Evolutionary conservation across 2,888 invertebrate genomes (phyloP).

Genomic region (Cryptocheilus praepositus): DNA sequence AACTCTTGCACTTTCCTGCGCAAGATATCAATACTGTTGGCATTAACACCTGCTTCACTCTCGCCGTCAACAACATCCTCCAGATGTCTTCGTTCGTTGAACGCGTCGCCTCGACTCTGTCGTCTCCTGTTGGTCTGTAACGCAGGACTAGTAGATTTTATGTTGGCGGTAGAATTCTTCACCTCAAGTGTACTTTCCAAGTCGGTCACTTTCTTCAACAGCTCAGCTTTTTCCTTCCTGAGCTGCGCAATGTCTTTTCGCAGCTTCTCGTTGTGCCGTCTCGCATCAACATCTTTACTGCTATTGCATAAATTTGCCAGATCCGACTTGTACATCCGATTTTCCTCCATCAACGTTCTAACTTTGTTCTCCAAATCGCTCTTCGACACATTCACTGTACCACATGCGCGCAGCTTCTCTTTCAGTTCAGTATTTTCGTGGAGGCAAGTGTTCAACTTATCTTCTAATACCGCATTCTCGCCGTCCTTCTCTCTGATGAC

Average conservation of each 20-base stretch:
- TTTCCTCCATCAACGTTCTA: constrained; percentile 32
- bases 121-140: constrained; percentile 46
- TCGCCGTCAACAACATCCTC: constrained; percentile 38
- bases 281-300: constrained; percentile 57
- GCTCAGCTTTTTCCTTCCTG: constrained; percentile 46
- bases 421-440: constrained; percentile 6
- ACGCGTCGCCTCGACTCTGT: constrained; percentile 56
- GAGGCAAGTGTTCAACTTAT: constrained; percentile 26
- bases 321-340: background rate
- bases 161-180: constrained; percentile 43
- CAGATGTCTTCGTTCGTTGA: constrained; percentile 58
- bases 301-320: background rate
- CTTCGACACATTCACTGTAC: constrained; percentile 22
- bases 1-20: constrained; percentile 56
- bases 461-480: constrained; percentile 46
- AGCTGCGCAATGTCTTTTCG: constrained; percentile 17
- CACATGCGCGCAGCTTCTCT: constrained; percentile 11
- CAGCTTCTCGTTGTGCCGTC: background rate
- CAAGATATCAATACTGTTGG: constrained; percentile 35
- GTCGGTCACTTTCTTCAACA: constrained; percentile 43
- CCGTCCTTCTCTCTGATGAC: constrained; percentile 35
- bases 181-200: constrained; percentile 44
- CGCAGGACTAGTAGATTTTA: constrained; percentile 56
- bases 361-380: constrained; percentile 19
- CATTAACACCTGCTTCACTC: constrained; percentile 24